Evolutionary conservation across 2,888 invertebrate species (phyloP).

Genomic region (Oscheius sp.): DNA sequence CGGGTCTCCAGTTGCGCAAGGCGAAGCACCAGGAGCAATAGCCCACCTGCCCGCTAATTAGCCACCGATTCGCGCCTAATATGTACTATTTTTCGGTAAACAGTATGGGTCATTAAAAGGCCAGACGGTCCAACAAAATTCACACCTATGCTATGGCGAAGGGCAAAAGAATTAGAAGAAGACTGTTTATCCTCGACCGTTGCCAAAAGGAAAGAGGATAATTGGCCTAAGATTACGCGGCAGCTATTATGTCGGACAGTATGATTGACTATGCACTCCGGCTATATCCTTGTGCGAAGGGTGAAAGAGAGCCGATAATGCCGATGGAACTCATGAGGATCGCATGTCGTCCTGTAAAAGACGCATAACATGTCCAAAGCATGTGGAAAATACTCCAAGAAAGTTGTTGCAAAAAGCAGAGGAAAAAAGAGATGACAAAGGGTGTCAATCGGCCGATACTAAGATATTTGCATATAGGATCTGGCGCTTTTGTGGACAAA

Average conservation of each 20-base stretch:
- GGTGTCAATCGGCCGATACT: conserved; percentile 22
- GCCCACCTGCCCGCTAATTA: conserved; percentile 25
- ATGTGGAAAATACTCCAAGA: no score
- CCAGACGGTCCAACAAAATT: background rate
- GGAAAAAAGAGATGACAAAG: background rate
- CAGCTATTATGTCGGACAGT: no score
- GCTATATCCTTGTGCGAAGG: no score
- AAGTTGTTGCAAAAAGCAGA: background rate
- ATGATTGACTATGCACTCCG: no score
- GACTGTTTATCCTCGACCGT: background rate
- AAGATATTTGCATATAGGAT: conserved; percentile 14
- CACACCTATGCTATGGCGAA: background rate
- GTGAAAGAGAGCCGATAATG: no score
- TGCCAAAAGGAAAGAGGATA: no score
- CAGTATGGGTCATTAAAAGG: conserved; percentile 15
- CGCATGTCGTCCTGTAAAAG: no score
- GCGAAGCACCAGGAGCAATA: conserved; percentile 15
- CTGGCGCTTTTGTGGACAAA: conserved; percentile 13
- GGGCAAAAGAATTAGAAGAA: background rate
- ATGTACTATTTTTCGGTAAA: conserved; percentile 18
- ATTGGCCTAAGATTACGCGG: no score
- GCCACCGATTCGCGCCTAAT: conserved; percentile 15
- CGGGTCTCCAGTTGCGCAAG: conserved; percentile 24
- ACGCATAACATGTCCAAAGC: no score
- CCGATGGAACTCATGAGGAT: no score